Evolutionary conservation across 92 coral and sea anemone genomes (phyloP), one percentile per base, ranked within the genome.

Genomic region (Heteractis magnifica): DNA sequence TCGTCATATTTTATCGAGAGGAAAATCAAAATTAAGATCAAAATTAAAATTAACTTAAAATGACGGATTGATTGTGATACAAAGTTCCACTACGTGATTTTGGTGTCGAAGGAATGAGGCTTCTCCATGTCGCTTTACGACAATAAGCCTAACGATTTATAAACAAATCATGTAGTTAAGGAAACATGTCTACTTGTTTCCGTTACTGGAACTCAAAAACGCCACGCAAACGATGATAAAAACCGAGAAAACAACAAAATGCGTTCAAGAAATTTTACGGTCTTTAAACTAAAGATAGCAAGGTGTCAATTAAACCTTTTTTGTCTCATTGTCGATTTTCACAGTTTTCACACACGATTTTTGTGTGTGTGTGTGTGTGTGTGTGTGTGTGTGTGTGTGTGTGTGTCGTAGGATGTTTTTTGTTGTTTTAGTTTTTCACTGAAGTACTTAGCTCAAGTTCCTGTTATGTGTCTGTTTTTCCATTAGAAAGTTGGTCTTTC

Each of bases 91-190:
- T 20, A 68, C 49, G 73, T 68, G 73, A 68, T 68, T 68, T 68
- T 68, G 23, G 44, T 26, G 23, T 20, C 73, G 73, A 26, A 48
- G 6, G 14, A 23, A 8, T 68, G 13, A 68, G 44, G 48, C 12
- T 23, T 68, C 73, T 23, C 26, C 49, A 26, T 68, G 73, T 68
- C 73, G 6, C 11, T 68, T 68, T 5, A 68, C 13, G 44, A 68
- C 49, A 68, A 68, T 68, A 26, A 26, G 6, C 23, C 73, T 68
- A 68, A 68, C 73, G 73, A 68, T 21, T 68, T 68, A 23, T 23
- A 68, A 68, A 68, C 73, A 68, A 68, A 68, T 26, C 14, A 68
- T 68, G 73, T 68, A 21, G 73, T 62, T 18, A 68, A 68, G 73
- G 73, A 68, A 68, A 68, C 49, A 23, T 6, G 73, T 68, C 49